Base-by-base conservation (phyloP, 30 jellyfish, hydroid and myxozoan species). In the Hydractinia symbiolongicarpus region DNA sequence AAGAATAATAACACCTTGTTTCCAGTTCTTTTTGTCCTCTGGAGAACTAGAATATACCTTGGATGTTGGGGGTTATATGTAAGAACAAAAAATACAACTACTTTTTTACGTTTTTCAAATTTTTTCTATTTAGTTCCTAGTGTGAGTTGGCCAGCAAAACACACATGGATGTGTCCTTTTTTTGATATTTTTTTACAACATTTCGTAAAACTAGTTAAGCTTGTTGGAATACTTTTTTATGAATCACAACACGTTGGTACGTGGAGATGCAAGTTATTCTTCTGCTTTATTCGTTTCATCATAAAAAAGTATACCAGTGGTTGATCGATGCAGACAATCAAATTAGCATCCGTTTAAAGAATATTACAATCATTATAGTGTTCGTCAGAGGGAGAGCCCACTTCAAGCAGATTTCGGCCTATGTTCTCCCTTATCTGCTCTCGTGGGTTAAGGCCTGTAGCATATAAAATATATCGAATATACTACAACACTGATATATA, bases 81-180 rank as follows among this genome's bases (percentile, higher is more conserved):
- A 58, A 58, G 69, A 58, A 58, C 19, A 58, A 58, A 64, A 64
- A 64, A 64, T 6, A 64, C 74, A 64, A 64, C 74, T 7, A 6
- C 4, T 58, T 15, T n/a, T 9, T 71, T 9, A 9, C 50, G 9
- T 71, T 71, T 71, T 71, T 30, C 40, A 8, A 30, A 20, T 71
- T 49, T 71, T 19, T 71, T 30, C 44, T 30, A 30, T 30, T 30
- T 71, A 19, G 61, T 30, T n/a, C 50, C 60, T 55, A 79, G 8
- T 52, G 58, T 66, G 55, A 77, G 51, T 77, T 77, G 77, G 60
- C 85, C 85, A 77, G 85, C 85, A 77, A 77, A 77, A 77, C 56
- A 54, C 54, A 52, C 53, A 49, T 54, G 52, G 74, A 77, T 61
- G 85, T 77, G 85, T 77, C 85, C 85, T 77, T 74, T 74, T 74